These are phyloP conservation scores for Rhabdomys pumilio DNA, from an alignment of 2,797 vertebrate species.

Conservation along the genomic window DNA sequence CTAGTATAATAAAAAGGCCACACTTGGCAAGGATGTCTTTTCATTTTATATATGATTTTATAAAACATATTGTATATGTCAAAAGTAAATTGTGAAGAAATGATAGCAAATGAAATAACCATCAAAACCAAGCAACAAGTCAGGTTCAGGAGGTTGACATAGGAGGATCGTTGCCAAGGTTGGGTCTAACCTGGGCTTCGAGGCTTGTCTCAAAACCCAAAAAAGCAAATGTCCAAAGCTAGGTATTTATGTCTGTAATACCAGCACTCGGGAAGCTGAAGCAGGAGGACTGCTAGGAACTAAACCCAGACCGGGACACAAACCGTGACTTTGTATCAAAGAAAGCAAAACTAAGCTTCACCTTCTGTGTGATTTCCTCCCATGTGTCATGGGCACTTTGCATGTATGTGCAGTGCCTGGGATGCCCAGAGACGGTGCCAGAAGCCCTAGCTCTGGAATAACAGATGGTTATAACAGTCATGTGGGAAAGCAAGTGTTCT, in stretches of 20 bases:
- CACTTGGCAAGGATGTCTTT: background rate
- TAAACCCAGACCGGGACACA: background rate
- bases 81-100: slow-evolving; percentile 30
- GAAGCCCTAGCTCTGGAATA: background rate
- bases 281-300: no score
- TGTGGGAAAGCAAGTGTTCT: background rate
- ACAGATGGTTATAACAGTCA: no score
- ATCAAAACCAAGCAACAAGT: background rate
- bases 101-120: background rate
- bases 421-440: no score
- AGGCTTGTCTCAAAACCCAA: background rate
- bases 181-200: background rate
- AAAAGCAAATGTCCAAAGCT: background rate
- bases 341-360: background rate
- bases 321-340: background rate
- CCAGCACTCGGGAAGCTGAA: background rate
- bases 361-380: background rate
- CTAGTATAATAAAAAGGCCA: background rate
- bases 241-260: background rate
- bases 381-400: background rate
- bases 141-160: background rate
- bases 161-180: background rate
- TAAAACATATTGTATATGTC: background rate
- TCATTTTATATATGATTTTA: background rate
- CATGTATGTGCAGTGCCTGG: background rate